Evolutionary conservation across 2,113 vertebrate genomes (phyloP).

Genomic region (Oryzias celebensis): DNA sequence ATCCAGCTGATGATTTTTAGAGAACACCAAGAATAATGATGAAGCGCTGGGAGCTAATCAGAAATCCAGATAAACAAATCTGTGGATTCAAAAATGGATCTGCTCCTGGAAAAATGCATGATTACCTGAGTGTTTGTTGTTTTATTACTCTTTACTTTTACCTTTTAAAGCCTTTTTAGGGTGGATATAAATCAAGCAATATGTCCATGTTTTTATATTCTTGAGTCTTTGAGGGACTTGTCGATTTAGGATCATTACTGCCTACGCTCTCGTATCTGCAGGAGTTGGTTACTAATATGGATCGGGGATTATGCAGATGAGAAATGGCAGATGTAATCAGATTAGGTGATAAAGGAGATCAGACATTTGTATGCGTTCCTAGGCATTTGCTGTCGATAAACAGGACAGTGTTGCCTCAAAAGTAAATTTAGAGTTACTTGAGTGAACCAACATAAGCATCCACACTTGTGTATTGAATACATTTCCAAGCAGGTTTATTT

Average conservation of each 20-base stretch:
- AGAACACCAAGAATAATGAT: conserved; percentile 55
- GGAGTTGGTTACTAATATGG: conserved; percentile 15
- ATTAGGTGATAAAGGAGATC: conserved; percentile 13
- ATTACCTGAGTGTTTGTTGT: conserved; percentile 7
- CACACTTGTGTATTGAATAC: no score
- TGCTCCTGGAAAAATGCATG: conserved; percentile 34
- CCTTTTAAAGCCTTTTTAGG: not conserved
- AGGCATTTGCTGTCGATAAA: no score
- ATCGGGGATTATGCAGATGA: conserved; percentile 38
- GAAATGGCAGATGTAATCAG: conserved; percentile 16
- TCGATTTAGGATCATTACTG: conserved; percentile 7
- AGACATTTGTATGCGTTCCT: no score
- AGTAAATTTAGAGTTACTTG: no score
- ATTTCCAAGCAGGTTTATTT: not conserved
- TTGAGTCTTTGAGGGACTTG: not conserved
- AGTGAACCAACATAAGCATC: no score
- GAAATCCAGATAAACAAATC: conserved; percentile 62
- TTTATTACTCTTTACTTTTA: not conserved
- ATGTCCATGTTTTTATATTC: not conserved
- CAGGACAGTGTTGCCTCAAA: no score
- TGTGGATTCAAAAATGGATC: conserved; percentile 36
- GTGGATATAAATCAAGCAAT: conserved; percentile 15
- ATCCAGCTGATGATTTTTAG: conserved; percentile 64
- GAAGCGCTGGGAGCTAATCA: conserved; percentile 56
- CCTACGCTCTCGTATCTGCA: conserved; percentile 31